Evolutionary conservation across 2,113 vertebrate species (phyloP).

Genomic region (human (Homo sapiens)): GRCh38 chr2:98352001-98352500

Average conservation of each 20-base stretch:
- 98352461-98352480: neutral
- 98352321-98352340: neutral
- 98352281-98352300: neutral
- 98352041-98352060: neutral
- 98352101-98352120: neutral
- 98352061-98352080: neutral
- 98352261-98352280: neutral
- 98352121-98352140: neutral
- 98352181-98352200: neutral
- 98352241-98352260: neutral
- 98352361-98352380: neutral
- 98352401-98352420: neutral
- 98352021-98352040: neutral
- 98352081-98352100: neutral
- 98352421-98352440: neutral
- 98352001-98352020: neutral
- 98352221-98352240: neutral
- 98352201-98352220: neutral
- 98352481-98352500: neutral
- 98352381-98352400: neutral
- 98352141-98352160: neutral
- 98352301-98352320: neutral
- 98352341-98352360: neutral
- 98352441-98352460: neutral
- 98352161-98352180: neutral